phyloP scores from a whole-genome alignment of 30 jellyfish, hydroid and myxozoan species.

The Aurelia aurita region DNA sequence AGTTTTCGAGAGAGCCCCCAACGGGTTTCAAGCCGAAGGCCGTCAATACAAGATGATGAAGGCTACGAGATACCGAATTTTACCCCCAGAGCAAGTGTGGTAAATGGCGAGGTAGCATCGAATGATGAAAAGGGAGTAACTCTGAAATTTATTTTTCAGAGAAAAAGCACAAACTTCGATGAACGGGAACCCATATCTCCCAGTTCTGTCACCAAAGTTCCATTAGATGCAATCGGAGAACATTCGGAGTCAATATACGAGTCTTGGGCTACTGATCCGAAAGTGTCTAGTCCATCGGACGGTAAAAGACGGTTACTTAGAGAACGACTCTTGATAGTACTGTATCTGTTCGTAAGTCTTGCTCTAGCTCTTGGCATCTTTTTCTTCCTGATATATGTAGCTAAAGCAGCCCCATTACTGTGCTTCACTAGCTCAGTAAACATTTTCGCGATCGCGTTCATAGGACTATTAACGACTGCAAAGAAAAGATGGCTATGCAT shows the following conservation, averaged over 20 bases:
- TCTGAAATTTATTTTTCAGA: conserved; percentile 48
- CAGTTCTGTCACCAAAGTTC: conserved; percentile 34
- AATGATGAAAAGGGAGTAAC: conserved; percentile 59
- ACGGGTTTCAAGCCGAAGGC: conserved; percentile 57
- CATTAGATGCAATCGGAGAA: conserved; percentile 59
- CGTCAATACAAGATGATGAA: conserved; percentile 86
- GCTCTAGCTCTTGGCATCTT: conserved; percentile 60
- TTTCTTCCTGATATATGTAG: conserved; percentile 48
- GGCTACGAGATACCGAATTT: conserved; percentile 93
- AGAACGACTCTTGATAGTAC: conserved; percentile 36
- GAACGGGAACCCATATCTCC: conserved; percentile 32
- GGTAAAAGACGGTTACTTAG: neutral
- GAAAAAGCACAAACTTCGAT: conserved; percentile 62
- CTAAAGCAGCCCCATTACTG: conserved; percentile 59
- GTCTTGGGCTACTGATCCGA: conserved; percentile 71
- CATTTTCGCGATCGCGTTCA: conserved; percentile 59
- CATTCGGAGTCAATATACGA: conserved; percentile 70
- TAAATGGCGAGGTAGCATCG: conserved; percentile 61
- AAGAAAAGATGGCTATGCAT: conserved; percentile 79
- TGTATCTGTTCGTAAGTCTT: conserved; percentile 42
- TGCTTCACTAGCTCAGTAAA: conserved; percentile 59
- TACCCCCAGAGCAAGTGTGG: conserved; percentile 43
- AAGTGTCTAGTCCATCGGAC: conserved; percentile 13
- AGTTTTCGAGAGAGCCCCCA: conserved; percentile 69
- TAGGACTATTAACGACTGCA: conserved; percentile 68